Base-by-base conservation (phyloP, 2,113 vertebrate genomes). In the Chitala chitala region DNA sequence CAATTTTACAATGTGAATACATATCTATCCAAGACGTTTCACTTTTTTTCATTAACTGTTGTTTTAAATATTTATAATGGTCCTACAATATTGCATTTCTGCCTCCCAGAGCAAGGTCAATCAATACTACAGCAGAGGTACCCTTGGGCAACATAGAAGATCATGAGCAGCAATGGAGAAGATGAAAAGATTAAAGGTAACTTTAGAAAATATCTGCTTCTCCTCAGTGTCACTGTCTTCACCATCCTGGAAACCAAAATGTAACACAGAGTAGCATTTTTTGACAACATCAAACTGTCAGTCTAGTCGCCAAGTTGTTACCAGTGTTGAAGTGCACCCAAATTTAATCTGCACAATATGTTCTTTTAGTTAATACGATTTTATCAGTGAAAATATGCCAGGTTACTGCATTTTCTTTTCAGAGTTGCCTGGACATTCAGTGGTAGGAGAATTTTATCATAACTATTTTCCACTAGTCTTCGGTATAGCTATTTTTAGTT, bases 41-140 rank as follows among this genome's bases (percentile, higher is more conserved):
- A 36, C 20, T 20, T 38, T 63, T 63, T 63, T 63, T 63, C 59
- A 63, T 36, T n/a, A 38, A 38, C 33, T 31, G 29, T 38, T 2
- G 20, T 63, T 63, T 63, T 63, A 63, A 63, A 63, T 63, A 63
- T 63, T 63, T 63, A 63, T 63, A 63, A 63, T 63, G n/a, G 29
- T 63, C 33, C 59, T 63, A 38, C 17, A 33, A 63, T 38, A 63
- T 38, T 63, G 29, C 59, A 63, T 63, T 63, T 63, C 59, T 63
- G 59, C 38, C 33, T 63, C 59, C 59, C 59, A 63, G n/a, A 63
- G 59, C 59, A 36, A 63, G 59, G 33, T 36, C 59, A 63, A 36
- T 38, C 38, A 36, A 63, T 36, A 38, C 2, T 12, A 63, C 12
- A 33, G 33, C 59, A 63, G 31, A 15, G 20, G 51, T 38, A 63